Conservation (phyloP, 1,140 invertebrate species). For the Hirudo medicinalis region DNA sequence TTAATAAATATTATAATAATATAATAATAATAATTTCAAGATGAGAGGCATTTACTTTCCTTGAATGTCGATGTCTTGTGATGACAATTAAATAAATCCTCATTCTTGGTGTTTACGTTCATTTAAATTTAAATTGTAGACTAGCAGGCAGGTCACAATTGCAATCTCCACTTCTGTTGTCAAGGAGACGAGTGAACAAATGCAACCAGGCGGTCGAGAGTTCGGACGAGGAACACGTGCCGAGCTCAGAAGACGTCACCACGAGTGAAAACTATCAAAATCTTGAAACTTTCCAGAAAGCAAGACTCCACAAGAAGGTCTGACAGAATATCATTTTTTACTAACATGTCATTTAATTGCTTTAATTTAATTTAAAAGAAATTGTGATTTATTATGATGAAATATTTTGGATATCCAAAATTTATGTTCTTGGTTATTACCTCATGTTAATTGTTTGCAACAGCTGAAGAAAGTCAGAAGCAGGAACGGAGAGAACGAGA, state of each 20-base stretch:
- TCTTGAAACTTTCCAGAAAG: slow-evolving; percentile 85
- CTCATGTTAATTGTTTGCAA: background rate
- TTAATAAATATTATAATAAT: too few species aligned
- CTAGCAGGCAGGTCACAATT: slow-evolving; percentile 46
- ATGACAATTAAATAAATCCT: too few species aligned
- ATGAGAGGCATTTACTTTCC: too few species aligned
- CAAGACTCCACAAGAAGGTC: slow-evolving; percentile 81
- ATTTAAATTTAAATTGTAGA: background rate
- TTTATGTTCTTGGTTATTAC: background rate
- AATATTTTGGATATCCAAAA: background rate
- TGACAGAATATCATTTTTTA: background rate
- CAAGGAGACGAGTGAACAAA: slow-evolving; percentile 48
- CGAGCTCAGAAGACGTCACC: slow-evolving; percentile 45
- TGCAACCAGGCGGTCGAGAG: slow-evolving; percentile 57
- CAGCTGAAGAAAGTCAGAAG: background rate
- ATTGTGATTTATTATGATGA: too few species aligned
- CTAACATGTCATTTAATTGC: too few species aligned
- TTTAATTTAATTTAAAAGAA: too few species aligned
- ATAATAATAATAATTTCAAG: too few species aligned
- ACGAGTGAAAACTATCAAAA: slow-evolving; percentile 63
- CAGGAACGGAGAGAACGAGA: background rate
- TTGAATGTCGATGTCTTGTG: too few species aligned
- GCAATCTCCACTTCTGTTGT: slow-evolving; percentile 49
- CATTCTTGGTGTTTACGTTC: too few species aligned
- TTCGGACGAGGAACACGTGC: slow-evolving; percentile 67